phyloP scores from a whole-genome alignment of 1,140 invertebrate species.

The Nephotettix cincticeps region DNA sequence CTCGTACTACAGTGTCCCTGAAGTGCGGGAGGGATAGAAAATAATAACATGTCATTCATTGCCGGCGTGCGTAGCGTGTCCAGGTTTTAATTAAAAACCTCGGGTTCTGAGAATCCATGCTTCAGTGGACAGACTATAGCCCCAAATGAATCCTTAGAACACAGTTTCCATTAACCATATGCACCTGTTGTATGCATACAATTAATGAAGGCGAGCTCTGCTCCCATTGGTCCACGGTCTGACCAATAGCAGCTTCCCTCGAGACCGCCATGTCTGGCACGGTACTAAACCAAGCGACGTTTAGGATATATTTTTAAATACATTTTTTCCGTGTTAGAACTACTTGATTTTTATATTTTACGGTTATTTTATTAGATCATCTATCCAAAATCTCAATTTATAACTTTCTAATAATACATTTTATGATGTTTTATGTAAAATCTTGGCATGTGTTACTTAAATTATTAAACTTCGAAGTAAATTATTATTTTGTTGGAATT shows the following conservation, averaged over 20 bases:
- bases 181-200: conserved; percentile 7
- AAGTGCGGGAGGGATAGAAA: not conserved
- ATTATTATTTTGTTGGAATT: too few species aligned
- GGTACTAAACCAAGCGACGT: not conserved
- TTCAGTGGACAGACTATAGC: conserved; percentile 7
- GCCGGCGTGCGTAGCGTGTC: conserved; percentile 5
- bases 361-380: not conserved
- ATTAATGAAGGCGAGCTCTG: not conserved
- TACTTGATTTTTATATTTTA: not conserved
- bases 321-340: not conserved
- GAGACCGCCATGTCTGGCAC: not conserved
- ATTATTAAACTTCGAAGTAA: too few species aligned
- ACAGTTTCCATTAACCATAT: conserved; percentile 19
- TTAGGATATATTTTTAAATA: not conserved
- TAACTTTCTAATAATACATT: not conserved
- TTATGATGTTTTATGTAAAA: not conserved
- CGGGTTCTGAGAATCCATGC: not conserved
- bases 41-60: conserved; percentile 7
- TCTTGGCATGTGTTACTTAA: not conserved
- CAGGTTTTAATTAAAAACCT: not conserved
- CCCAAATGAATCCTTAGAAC: not conserved
- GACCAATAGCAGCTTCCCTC: not conserved
- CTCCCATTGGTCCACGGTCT: not conserved
- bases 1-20: not conserved
- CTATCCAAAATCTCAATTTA: not conserved